Evolutionary conservation across 2,888 invertebrate species (phyloP).

Genomic region (Catonia carolina): DNA sequence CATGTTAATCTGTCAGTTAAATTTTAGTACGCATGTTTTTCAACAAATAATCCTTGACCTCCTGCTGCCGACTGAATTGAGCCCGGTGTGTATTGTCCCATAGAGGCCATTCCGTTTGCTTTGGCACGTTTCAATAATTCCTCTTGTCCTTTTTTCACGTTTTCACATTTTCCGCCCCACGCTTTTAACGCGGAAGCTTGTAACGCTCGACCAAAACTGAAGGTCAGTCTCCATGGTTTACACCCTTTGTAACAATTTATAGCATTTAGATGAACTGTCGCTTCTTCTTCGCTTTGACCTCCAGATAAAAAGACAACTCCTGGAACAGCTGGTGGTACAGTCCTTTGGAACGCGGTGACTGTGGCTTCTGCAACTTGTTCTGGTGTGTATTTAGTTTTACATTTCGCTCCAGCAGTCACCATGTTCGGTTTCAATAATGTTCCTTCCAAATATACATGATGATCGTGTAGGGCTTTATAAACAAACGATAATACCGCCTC

Average conservation of each 20-base stretch:
- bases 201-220: constrained; percentile 56
- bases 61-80: neutral
- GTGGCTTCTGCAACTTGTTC: constrained; percentile 52
- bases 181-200: constrained; percentile 47
- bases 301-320: constrained; percentile 97
- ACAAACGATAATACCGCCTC: constrained; percentile 47
- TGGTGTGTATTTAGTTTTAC: constrained; percentile 46
- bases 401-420: constrained; percentile 55
- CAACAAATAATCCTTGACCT: neutral
- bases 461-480: constrained; percentile 56
- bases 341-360: constrained; percentile 51
- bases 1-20: too few relatives aligned
- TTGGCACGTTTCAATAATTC: constrained; percentile 48
- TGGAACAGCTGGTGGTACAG: constrained; percentile 43
- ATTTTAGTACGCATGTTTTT: too few relatives aligned
- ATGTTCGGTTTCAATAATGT: constrained; percentile 60
- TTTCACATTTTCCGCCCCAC: constrained; percentile 50
- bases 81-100: constrained; percentile 29
- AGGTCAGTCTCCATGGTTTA: constrained; percentile 69
- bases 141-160: constrained; percentile 47
- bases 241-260: constrained; percentile 79
- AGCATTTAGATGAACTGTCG: constrained; percentile 90
- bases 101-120: constrained; percentile 36
- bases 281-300: constrained; percentile 97
- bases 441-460: constrained; percentile 57